Conservation (phyloP, 2,888 invertebrate species). For the Holacanthella duospinosa region DNA sequence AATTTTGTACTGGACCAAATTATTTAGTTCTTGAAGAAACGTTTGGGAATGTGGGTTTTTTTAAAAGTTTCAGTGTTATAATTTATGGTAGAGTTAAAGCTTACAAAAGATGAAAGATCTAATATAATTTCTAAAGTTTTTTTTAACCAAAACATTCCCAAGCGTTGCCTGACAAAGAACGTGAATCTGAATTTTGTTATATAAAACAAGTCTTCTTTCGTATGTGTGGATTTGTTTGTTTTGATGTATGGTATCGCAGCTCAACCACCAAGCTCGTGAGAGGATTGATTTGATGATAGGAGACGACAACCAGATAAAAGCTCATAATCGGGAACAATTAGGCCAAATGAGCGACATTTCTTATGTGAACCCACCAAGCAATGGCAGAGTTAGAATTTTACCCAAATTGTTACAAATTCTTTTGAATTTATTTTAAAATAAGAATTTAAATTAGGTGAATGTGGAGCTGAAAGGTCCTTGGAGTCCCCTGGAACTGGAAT, state of each 20-base stretch:
- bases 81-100: neutral
- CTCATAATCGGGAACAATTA: conserved; percentile 23
- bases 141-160: too few relatives aligned
- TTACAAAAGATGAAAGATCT: neutral
- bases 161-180: too few relatives aligned
- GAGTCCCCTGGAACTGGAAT: conserved; percentile 65
- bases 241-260: conserved; percentile 9
- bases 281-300: conserved; percentile 13
- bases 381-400: conserved; percentile 10
- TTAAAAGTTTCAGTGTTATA: neutral
- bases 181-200: too few relatives aligned
- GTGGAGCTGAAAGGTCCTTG: conserved; percentile 61
- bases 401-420: too few relatives aligned
- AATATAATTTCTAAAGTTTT: too few relatives aligned
- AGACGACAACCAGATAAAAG: conserved; percentile 14
- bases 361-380: conserved; percentile 19
- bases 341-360: conserved; percentile 21
- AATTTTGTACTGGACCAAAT: neutral
- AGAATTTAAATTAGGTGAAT: conserved; percentile 35
- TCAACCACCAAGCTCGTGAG: conserved; percentile 19
- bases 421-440: neutral
- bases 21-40: neutral
- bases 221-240: neutral
- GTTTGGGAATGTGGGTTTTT: neutral
- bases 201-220: neutral